These are phyloP conservation scores for Epicauta chinensis DNA, from an alignment of 1,140 invertebrate species.

Conservation along the genomic window DNA sequence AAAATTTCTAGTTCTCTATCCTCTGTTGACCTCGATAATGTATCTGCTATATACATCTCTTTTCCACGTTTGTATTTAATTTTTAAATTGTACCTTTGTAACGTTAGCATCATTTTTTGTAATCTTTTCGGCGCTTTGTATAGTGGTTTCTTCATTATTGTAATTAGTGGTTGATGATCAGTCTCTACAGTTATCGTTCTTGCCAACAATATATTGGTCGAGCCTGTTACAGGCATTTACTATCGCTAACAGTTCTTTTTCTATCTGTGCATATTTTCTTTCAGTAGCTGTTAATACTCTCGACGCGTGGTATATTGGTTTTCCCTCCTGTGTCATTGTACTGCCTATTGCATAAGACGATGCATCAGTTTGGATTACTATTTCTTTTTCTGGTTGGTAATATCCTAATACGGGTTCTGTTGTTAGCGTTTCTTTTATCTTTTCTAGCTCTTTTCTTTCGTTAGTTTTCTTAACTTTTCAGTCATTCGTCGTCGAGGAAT, in stretches of 20 bases:
- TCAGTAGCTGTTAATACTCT: no score
- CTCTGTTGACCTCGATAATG: neutral
- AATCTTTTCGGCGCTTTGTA: conserved; percentile 18
- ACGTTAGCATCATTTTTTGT: conserved; percentile 27
- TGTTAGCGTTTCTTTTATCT: no score
- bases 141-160: conserved; percentile 31
- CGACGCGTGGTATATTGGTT: no score
- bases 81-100: conserved; percentile 28
- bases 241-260: conserved; percentile 40
- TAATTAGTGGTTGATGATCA: conserved; percentile 33
- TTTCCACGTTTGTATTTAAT: neutral
- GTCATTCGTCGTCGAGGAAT: no score
- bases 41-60: neutral
- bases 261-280: conserved; percentile 40
- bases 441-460: no score
- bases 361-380: no score
- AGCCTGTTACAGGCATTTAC: conserved; percentile 29
- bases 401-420: no score
- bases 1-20: neutral
- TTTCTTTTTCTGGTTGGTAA: no score
- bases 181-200: conserved; percentile 23
- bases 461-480: no score
- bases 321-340: no score
- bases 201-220: conserved; percentile 36
- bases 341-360: no score